These are phyloP conservation scores for Apamea crenata DNA, from an alignment of 2,888 invertebrate genomes.

Conservation along the genomic window DNA sequence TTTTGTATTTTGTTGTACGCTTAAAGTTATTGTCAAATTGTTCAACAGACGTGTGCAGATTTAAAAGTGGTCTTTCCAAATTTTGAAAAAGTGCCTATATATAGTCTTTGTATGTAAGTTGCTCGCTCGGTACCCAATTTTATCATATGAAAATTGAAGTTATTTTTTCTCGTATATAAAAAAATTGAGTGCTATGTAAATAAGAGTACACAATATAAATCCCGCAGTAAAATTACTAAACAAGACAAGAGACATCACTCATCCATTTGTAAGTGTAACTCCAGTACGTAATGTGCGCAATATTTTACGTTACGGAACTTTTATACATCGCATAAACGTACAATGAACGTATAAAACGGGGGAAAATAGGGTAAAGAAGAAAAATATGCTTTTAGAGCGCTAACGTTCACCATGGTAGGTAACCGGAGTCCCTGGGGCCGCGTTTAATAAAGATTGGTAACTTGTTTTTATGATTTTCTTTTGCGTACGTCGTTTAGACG, in stretches of 20 bases:
- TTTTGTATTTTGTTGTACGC: neutral
- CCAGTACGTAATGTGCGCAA: slow-evolving; percentile 66
- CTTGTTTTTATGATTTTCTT: slow-evolving; percentile 76
- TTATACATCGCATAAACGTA: slow-evolving; percentile 72
- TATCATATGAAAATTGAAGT: neutral
- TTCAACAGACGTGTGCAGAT: neutral
- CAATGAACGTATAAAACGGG: slow-evolving; percentile 71
- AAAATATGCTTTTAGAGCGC: slow-evolving; percentile 75
- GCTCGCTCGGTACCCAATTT: neutral
- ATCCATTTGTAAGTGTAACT: slow-evolving; percentile 64
- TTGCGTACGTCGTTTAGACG: slow-evolving; percentile 56
- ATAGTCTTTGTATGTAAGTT: neutral
- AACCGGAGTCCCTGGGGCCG: slow-evolving; percentile 59
- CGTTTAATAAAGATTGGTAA: slow-evolving; percentile 76
- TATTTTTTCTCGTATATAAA: neutral
- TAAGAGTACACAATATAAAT: slow-evolving; percentile 50
- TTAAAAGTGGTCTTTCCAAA: neutral
- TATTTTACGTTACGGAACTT: slow-evolving; percentile 75
- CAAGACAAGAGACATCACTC: slow-evolving; percentile 60
- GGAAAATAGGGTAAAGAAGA: slow-evolving; percentile 68
- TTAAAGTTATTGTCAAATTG: neutral
- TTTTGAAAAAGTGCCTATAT: neutral
- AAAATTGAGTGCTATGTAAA: slow-evolving; percentile 44
- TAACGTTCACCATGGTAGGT: slow-evolving; percentile 54
- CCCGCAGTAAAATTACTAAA: slow-evolving; percentile 53